Conservation (phyloP, 2,113 vertebrate species). For the Cheirogaleus medius region DNA sequence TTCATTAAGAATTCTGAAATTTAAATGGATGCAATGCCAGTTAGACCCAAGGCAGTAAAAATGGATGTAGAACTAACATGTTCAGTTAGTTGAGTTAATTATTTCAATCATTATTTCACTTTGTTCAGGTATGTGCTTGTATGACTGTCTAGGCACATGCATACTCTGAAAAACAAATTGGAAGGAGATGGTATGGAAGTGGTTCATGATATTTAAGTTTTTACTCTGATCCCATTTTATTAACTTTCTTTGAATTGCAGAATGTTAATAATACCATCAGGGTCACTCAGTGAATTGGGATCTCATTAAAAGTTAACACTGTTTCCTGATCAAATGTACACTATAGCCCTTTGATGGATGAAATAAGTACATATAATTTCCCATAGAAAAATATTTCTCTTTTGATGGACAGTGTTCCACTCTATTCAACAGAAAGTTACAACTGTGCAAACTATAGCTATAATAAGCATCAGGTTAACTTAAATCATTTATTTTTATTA, state of each 20-base stretch:
- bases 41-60: too few species aligned
- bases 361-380: not conserved
- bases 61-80: too few species aligned
- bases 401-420: not conserved
- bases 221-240: not conserved
- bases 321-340: not conserved
- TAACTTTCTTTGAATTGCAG: slow-evolving; percentile 3
- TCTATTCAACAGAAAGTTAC: not conserved
- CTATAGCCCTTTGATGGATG: not conserved
- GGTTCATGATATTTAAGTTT: not conserved
- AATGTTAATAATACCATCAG: not conserved
- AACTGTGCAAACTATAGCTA: not conserved
- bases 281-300: not conserved
- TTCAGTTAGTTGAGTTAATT: not conserved
- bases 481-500: slow-evolving; percentile 25
- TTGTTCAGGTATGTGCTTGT: not conserved
- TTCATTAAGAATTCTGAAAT: not conserved
- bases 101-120: not conserved
- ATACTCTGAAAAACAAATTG: not conserved
- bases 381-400: not conserved
- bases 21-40: not conserved
- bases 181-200: not conserved
- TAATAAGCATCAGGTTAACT: not conserved
- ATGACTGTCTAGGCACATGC: not conserved
- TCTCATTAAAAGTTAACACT: not conserved